Base-by-base conservation (phyloP, 2,113 vertebrate genomes). In the Macquaria australasica region DNA sequence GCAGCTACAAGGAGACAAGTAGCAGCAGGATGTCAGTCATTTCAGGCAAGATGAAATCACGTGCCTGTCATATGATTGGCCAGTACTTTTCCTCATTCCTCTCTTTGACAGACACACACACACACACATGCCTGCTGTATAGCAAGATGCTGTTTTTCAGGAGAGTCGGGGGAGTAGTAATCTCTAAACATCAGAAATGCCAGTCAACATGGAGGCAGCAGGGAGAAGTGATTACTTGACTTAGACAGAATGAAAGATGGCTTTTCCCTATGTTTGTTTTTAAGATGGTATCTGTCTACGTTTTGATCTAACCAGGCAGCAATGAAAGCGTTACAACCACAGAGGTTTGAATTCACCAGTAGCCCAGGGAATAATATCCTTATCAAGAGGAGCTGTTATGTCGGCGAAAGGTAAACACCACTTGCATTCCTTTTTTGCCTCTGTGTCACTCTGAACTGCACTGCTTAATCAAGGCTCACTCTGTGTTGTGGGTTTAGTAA, bases 351-450 rank as follows among this genome's bases (percentile, higher is more conserved):
- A 74, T 82, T 73, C 58, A 63, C 34, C 43, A 28, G 70, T 77
- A 77, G 41, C 60, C 31, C 14, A 50, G 64, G 63, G 77, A 78
- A 63, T 67, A 64, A 70, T 34, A 51, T 41, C 68, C 79, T 90
- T 83, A 91, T 90, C 86, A 37, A 86, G 43, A 64, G 20, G n/a
- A 82, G 60, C 73, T 77, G 78, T 60, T 82, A 67, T 83, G 79
- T 84, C 63, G 39, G 71, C 15, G 45, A 53, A 77, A 77, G 81
- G 70, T 87, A 83, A 90, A 90, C 85, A 73, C 8, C 45, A 55
- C 70, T 73, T 82, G 60, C 69, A 79, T 85, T 59, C 53, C 45
- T 55, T 31, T 58, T 39, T 53, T 6, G 23, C 51, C 37, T 80
- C 34, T 63, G 63, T 78, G 86, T 85, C 72, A 51, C 25, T 80